Percentiles rank a stretch among this genome's conserved stretches.
phyloP scores from a whole-genome alignment of 2,888 invertebrate species.

The Crepidodera aurea region DNA sequence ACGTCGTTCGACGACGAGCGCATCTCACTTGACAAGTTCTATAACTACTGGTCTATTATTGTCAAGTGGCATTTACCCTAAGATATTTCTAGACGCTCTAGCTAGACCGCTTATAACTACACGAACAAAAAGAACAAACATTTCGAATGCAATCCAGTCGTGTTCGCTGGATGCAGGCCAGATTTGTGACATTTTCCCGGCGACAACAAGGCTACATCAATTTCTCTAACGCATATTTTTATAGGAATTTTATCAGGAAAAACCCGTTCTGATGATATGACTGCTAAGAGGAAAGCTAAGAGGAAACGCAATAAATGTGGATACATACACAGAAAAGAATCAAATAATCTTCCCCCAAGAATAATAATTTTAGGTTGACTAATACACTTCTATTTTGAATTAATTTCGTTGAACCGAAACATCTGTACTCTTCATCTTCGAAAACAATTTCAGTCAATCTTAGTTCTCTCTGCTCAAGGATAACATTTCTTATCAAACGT shows the following conservation, averaged over 20 bases:
- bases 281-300: too few relatives aligned
- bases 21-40: conserved; percentile 22
- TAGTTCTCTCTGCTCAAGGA: too few relatives aligned
- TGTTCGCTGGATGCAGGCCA: conserved; percentile 58
- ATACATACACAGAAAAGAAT: too few relatives aligned
- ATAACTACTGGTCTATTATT: conserved; percentile 43
- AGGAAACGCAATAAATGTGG: too few relatives aligned
- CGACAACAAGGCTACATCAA: conserved; percentile 37
- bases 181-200: conserved; percentile 57
- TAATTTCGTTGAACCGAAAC: too few relatives aligned
- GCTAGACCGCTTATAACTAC: conserved; percentile 49
- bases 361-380: too few relatives aligned
- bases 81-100: conserved; percentile 59
- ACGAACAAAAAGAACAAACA: conserved; percentile 38
- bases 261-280: too few relatives aligned
- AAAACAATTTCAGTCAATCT: too few relatives aligned
- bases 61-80: conserved; percentile 59
- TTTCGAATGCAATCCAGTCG: conserved; percentile 52
- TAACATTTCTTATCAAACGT: too few relatives aligned
- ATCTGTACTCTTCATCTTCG: too few relatives aligned
- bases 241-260: not conserved
- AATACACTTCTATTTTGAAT: too few relatives aligned
- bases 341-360: too few relatives aligned
- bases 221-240: not conserved
- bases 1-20: not conserved